Evolutionary conservation across 2,888 invertebrate genomes (phyloP), one percentile per base, ranked within the genome.

Genomic region (Drosophila pegasa): DNA sequence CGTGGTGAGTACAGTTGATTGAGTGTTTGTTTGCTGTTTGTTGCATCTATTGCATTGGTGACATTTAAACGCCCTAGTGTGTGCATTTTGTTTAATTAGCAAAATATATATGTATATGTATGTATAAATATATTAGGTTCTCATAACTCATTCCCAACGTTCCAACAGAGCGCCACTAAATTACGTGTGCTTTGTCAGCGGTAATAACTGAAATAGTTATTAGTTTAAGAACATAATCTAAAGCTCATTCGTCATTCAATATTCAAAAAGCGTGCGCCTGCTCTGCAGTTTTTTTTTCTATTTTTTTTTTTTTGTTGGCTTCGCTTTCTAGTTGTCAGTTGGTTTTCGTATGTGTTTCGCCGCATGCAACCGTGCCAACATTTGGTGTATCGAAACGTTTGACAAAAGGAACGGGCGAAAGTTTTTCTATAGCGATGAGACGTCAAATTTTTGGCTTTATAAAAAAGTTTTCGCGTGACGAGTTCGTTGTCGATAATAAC

Each of bases 401-500:
- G 75, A 74, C 63, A 74, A 76, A 75, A 68, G 75, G 66, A 78
- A 75, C 78, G 70, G 81, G 89, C 88, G 90, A 90, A 87, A 88
- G 88, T 87, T 89, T 73, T 76, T 77, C 83, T 81, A 81, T 79
- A 78, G 75, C 86, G 89, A 85, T 89, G 87, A 89, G 88, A 88
- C 83, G 89, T 88, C 89, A 82, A 87, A 89, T 79, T 88, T 87
- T 84, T 75, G 72, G 72, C 57, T 73, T 70, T 75, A 66, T 59
- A 79, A 75, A 80, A 80, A 74, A 75, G 59, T 75, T 75, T 63
- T 79, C 75, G 78, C 66, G 71, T 79, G 82, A 80, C 85, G 82
- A 85, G 75, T 82, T 82, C 80, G 80, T 78, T 80, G 78, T 85
- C 75, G 76, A 80, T 75, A 76, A 78, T 60, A 79, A 74, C 67